A percentile compares a stretch with the other conserved stretches of the same genome.
phyloP scores from a whole-genome alignment of 2,888 invertebrate species.

The Ophioninae sp. region DNA sequence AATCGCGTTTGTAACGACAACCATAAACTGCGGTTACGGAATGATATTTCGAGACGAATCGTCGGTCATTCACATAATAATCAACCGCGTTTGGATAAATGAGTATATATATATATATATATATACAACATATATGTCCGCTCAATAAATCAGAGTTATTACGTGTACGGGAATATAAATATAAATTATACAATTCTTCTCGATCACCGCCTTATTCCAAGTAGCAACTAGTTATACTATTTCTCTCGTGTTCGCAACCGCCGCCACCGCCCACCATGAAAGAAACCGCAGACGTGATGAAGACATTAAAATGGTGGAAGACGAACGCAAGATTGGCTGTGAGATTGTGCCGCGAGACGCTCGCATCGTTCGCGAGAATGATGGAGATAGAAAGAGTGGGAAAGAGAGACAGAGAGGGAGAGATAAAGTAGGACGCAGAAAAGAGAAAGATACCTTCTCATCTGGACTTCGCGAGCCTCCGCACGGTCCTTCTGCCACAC shows the following conservation, averaged over 20 bases:
- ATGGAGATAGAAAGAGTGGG: neutral
- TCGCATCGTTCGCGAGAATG: constrained; percentile 38
- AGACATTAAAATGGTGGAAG: constrained; percentile 76
- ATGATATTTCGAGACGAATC: neutral
- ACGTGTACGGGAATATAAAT: constrained; percentile 22
- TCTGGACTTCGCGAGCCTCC: constrained; percentile 32
- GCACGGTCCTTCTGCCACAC: constrained; percentile 28
- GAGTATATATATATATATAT: neutral
- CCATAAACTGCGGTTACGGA: neutral
- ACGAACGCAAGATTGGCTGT: constrained; percentile 71
- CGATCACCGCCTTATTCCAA: constrained; percentile 46
- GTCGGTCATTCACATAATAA: neutral
- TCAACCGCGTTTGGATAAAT: constrained; percentile 3
- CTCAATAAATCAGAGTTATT: constrained; percentile 12
- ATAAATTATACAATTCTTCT: constrained; percentile 32
- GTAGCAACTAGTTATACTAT: constrained; percentile 50
- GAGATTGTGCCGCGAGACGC: constrained; percentile 65
- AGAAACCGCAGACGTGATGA: constrained; percentile 72
- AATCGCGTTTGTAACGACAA: constrained; percentile 1
- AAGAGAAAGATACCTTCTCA: constrained; percentile 29
- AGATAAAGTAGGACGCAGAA: neutral
- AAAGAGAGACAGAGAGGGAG: neutral
- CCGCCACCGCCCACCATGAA: constrained; percentile 67
- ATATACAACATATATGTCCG: neutral
- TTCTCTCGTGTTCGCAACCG: constrained; percentile 44